phyloP scores from a whole-genome alignment of 2,797 vertebrate genomes.

The Phataginus tetradactyla region DNA sequence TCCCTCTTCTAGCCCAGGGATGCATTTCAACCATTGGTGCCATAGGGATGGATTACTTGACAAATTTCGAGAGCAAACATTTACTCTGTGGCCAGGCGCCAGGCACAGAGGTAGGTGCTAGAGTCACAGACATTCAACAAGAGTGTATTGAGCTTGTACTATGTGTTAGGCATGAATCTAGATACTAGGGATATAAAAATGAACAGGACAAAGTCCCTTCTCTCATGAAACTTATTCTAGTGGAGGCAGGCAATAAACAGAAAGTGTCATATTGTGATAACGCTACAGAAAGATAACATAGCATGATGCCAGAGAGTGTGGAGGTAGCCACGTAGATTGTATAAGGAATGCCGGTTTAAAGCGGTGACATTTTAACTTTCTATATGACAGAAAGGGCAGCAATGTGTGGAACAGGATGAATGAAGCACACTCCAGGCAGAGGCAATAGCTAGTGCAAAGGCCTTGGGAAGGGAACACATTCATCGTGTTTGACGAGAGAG shows the following conservation, averaged over 20 bases:
- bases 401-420: neutral
- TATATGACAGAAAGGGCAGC: neutral
- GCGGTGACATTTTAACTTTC: neutral
- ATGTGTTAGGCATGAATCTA: neutral
- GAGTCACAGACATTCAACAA: neutral
- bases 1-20: neutral
- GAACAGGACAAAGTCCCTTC: neutral
- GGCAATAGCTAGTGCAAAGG: neutral
- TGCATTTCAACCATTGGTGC: neutral
- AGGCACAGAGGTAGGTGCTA: neutral
- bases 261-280: neutral
- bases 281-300: slow-evolving; percentile 6
- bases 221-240: neutral
- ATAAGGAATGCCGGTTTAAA: neutral
- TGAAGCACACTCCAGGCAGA: neutral
- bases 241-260: neutral
- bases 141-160: neutral
- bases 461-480: neutral
- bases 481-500: neutral
- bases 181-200: neutral
- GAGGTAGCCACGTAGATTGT: neutral
- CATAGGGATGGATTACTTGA: neutral
- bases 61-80: neutral
- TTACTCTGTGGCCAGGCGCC: neutral
- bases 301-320: neutral